Evolutionary conservation across 1,140 invertebrate species (phyloP).

Genomic region (Euwallacea similis): DNA sequence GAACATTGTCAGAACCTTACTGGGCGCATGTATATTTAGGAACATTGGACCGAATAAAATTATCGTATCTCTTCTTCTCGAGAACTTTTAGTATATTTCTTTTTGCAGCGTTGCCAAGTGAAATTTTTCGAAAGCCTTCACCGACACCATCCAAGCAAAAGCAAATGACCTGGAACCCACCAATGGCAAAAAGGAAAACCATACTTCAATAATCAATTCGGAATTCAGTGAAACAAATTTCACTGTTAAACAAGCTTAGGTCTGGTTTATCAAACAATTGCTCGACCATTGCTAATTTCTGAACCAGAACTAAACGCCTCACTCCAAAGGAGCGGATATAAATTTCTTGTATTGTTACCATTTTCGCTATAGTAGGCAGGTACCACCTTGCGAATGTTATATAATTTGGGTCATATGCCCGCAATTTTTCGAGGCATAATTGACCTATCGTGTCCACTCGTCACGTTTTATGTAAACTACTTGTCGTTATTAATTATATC

Average conservation of each 20-base stretch:
- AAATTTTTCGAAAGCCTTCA: slow-evolving; percentile 2
- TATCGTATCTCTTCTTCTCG: too few species aligned
- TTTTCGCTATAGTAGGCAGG: too few species aligned
- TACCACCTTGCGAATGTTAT: too few species aligned
- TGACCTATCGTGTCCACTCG: slow-evolving; percentile 10
- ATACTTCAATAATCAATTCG: slow-evolving; percentile 23
- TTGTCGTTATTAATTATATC: slow-evolving; percentile 17
- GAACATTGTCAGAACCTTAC: slow-evolving; percentile 18
- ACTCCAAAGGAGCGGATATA: background rate
- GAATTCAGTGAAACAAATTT: slow-evolving; percentile 30
- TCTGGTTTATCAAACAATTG: slow-evolving; percentile 21
- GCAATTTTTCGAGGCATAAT: background rate
- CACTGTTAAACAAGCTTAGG: slow-evolving; percentile 23
- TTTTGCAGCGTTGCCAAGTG: slow-evolving; percentile 3
- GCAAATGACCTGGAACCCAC: slow-evolving; percentile 20
- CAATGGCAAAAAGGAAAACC: slow-evolving; percentile 16
- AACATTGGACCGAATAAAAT: background rate
- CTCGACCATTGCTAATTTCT: slow-evolving; percentile 17
- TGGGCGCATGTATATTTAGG: slow-evolving; percentile 14
- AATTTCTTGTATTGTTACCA: background rate
- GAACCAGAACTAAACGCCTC: slow-evolving; percentile 21
- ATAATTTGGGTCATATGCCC: too few species aligned
- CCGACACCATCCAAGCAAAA: background rate
- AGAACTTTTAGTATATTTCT: background rate
- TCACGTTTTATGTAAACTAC: slow-evolving; percentile 15